phyloP scores from a whole-genome alignment of 1,140 invertebrate genomes.

The Ruditapes philippinarum region DNA sequence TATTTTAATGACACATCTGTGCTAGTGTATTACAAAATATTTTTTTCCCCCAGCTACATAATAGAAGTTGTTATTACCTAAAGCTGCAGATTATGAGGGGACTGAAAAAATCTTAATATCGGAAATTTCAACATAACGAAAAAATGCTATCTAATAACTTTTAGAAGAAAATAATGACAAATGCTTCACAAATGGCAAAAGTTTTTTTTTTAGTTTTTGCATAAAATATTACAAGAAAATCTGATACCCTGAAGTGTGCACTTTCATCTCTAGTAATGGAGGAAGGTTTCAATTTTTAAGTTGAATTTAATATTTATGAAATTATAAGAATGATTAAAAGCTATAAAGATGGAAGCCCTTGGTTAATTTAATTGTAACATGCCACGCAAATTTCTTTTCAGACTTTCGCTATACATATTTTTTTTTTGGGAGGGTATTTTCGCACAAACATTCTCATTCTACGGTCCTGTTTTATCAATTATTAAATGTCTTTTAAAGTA shows the following conservation, averaged over 20 bases:
- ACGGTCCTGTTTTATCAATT: no score
- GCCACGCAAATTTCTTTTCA: not conserved
- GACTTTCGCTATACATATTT: not conserved
- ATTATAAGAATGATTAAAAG: not conserved
- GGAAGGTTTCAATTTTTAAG: not conserved
- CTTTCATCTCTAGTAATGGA: not conserved
- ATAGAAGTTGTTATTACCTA: constrained; percentile 23
- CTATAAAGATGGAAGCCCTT: not conserved
- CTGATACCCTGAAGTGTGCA: not conserved
- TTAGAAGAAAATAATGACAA: constrained; percentile 25
- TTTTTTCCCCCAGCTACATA: constrained; percentile 25
- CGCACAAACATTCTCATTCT: no score
- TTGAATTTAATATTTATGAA: not conserved
- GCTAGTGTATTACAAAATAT: constrained; percentile 21
- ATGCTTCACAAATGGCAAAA: not conserved
- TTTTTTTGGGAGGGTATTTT: no score
- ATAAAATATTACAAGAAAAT: not conserved
- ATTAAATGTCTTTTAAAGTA: no score
- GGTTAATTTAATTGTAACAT: not conserved
- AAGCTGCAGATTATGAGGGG: not conserved
- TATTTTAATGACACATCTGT: constrained; percentile 52
- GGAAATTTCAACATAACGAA: not conserved
- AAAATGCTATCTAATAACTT: constrained; percentile 21
- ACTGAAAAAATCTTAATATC: constrained; percentile 22
- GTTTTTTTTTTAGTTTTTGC: no score